Evolutionary conservation across 2,797 vertebrate species (phyloP), one percentile per base, ranked within the genome.

Genomic region (Periophthalmus magnuspinnatus): DNA sequence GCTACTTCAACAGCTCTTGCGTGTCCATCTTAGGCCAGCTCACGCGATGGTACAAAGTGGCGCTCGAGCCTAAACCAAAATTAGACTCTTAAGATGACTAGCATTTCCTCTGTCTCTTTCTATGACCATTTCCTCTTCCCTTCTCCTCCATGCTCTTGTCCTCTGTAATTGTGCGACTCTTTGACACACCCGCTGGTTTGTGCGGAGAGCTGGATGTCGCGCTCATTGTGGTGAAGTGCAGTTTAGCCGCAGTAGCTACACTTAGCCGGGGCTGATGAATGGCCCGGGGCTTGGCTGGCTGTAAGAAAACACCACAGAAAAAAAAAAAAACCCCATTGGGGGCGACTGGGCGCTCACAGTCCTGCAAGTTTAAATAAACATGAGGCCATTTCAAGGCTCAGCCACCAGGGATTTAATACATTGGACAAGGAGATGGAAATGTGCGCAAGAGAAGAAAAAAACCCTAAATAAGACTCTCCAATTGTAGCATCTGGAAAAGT

Each of bases 171-270:
- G 88, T 70, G 80, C 73, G n/a, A 79, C 80, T 83, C 87, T 91
- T 89, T 91, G 90, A 92, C 86, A 88, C 91, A 81, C 92, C 90
- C 90, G 65, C 87, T 86, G 89, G 83, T 92, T 91, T 86, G 85
- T 70, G 83, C 75, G 77, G 76, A 69, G 74, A 77, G 81, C 59
- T 86, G 82, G 80, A 84, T 87, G 84, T 86, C 78, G 81, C 85
- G 79, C 71, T 89, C 88, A 80, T 85, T 86, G 84, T 83, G 87
- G 86, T 76, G 81, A 78, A 77, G 82, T 75, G 81, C 87, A 65
- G 80, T 85, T 86, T 71, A 79, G 70, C 65, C 65, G 19, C 66
- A 64, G 75, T 74, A 80, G 78, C 74, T 78, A 73, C 84, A 81
- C 78, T 81, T 71, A 75, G 80, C 75, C 85, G 8, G 41, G 59